Evolutionary conservation across 2,797 vertebrate genomes (phyloP), one percentile per base, ranked within the genome.

Genomic region (Aselliscus stoliczkanus): DNA sequence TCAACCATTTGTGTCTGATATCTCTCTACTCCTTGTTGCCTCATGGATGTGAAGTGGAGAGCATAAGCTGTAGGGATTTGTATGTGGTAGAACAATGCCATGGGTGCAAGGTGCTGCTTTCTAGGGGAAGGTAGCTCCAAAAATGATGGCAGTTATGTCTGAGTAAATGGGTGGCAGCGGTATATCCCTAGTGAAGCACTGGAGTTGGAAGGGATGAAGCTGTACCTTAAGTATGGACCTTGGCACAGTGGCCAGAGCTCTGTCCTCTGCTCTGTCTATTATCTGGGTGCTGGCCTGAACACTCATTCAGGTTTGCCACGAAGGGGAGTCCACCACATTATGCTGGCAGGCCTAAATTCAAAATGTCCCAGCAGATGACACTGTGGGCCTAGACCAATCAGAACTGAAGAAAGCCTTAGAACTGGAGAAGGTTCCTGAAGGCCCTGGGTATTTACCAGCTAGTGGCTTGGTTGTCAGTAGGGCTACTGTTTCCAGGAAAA

Each of bases 231-330:
- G 14, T 0, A 21, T 62, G n/a, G 2, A 34, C 8, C n/a, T 79
- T 8, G 47, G 25, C 23, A 1, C 0, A 8, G 52, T 39, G 50
- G 17, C 20, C 10, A 0, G 7, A 8, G 15, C 39, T 34, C 7
- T 8, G 44, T 54, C 80, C 44, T 65, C 34, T 25, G 10, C 23
- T 64, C 50, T 84, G 58, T 29, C 62, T 23, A 0, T 42, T 60
- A 6, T 29, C 25, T 37, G 27, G 9, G 6, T 58, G 13, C 54
- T 95, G 44, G 20, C n/a, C n/a, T 18, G 23, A 64, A 29, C 18
- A 25, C 17, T 67, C 81, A 58, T 52, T 72, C 47, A 50, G 58
- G 11, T 79, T 79, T 81, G 50, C 20, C 29, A 14, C 56, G n/a
- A 83, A 79, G 18, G 47, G 17, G 15, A 82, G 47, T 52, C n/a